Evolutionary conservation across 2,113 vertebrate genomes (phyloP).

Genomic region (Melanerpes formicivorus): DNA sequence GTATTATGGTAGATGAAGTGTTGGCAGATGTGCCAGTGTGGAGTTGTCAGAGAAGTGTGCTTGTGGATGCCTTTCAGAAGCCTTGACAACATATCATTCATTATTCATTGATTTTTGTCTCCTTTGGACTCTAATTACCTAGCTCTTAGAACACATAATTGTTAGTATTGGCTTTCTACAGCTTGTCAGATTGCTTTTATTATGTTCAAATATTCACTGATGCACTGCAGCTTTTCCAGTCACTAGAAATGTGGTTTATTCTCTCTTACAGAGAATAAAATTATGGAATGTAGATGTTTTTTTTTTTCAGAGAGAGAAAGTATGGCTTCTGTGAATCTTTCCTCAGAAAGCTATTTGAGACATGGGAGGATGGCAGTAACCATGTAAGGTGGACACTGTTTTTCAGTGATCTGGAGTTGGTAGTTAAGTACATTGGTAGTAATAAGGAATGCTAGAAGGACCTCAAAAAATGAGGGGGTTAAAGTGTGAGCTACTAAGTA

Average conservation of each 20-base stretch:
- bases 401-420: neutral
- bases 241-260: neutral
- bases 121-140: constrained; percentile 38
- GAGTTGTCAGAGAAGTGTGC: neutral
- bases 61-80: neutral
- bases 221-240: neutral
- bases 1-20: neutral
- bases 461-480: neutral
- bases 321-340: neutral
- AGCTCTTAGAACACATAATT: constrained; percentile 4
- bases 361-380: neutral
- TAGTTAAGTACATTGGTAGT: no score
- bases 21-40: neutral
- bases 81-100: neutral
- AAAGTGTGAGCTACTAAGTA: neutral
- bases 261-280: neutral
- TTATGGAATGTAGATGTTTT: neutral
- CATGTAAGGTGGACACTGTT: rapidly evolving
- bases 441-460: neutral
- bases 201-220: neutral
- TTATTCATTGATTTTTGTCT: constrained; percentile 48
- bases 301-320: rapidly evolving
- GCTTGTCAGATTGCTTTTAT: neutral
- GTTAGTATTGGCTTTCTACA: constrained; percentile 35
- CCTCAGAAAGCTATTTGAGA: neutral